Base-by-base conservation (phyloP, 1,140 invertebrate genomes). In the Globodera ellingtonae region DNA sequence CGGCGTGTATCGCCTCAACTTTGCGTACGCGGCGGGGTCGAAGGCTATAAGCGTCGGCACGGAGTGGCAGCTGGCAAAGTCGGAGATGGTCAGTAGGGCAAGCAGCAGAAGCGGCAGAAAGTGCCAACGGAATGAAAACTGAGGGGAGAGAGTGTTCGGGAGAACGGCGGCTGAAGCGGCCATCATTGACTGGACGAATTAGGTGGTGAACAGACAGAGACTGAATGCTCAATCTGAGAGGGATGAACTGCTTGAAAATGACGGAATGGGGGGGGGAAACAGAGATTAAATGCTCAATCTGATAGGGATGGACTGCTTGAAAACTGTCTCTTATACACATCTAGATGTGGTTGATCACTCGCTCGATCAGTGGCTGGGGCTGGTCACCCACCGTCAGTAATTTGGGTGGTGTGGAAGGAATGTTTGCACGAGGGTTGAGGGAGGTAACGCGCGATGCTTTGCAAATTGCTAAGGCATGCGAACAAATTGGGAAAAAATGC, bases 401-500 rank as follows among this genome's bases (percentile, higher is more conserved):
- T n/a, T n/a, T n/a, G n/a, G 35, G 35, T 35, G 35, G 35, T 35
- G 35, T 35, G 35, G 35, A 35, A 3, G 52, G 52, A 52, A 52
- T 10, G 52, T 10, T 52, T 52, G 52, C 15, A 9, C 52, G 15
- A 52, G 8, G 52, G 52, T 62, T 18, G 56, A 13, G 13, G 13
- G 56, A 62, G 10, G 56, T 62, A 15, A 15, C 50, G 50, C 7
- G 50, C 56, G 56, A 62, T 70, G 67, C 35, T 4, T 70, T 70
- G 67, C 67, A 24, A 70, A 70, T 70, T 70, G 67, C 67, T 70
- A n/a, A 70, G 35, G n/a, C 67, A 70, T 18, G 67, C 67, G 67
- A 24, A 70, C 67, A 47, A 44, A 70, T 47, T 35, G 67, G 46
- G n/a, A 13, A 70, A 70, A 59, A 59, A 59, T 59, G 56, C 15